phyloP scores from a whole-genome alignment of 2,888 invertebrate genomes.

The Saturnia japonica region DNA sequence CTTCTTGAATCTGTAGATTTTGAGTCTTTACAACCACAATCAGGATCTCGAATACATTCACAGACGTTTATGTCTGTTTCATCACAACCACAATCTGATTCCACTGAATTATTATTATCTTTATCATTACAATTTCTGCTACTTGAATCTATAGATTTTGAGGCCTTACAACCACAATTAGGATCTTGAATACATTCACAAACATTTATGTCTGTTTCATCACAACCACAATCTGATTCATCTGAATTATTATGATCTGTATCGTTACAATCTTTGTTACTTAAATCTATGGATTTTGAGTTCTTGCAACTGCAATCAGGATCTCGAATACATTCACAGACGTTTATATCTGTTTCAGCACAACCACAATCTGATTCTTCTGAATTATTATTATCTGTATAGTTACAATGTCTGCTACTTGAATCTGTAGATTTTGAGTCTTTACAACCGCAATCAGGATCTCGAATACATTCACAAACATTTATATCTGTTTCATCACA shows the following conservation, averaged over 20 bases:
- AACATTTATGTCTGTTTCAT: background rate
- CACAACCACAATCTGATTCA: background rate
- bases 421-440: background rate
- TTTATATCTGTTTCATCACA: too few relatives aligned
- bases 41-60: too few relatives aligned
- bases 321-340: background rate
- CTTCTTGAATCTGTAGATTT: too few relatives aligned
- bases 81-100: too few relatives aligned
- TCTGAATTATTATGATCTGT: background rate
- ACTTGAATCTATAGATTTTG: too few relatives aligned
- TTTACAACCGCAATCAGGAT: background rate
- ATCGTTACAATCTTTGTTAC: background rate
- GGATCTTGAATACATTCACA: too few relatives aligned
- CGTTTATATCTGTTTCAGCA: background rate
- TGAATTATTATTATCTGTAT: too few relatives aligned
- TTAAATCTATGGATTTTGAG: background rate
- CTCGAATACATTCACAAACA: background rate
- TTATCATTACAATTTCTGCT: too few relatives aligned
- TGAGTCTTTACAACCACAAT: too few relatives aligned
- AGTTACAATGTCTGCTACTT: background rate
- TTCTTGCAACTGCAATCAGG: background rate
- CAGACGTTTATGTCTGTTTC: too few relatives aligned
- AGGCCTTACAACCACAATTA: background rate
- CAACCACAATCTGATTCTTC: background rate
- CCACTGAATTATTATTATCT: too few relatives aligned